Evolutionary conservation across 1,140 invertebrate genomes (phyloP), one percentile per base, ranked within the genome.

Genomic region (Grapholita molesta): DNA sequence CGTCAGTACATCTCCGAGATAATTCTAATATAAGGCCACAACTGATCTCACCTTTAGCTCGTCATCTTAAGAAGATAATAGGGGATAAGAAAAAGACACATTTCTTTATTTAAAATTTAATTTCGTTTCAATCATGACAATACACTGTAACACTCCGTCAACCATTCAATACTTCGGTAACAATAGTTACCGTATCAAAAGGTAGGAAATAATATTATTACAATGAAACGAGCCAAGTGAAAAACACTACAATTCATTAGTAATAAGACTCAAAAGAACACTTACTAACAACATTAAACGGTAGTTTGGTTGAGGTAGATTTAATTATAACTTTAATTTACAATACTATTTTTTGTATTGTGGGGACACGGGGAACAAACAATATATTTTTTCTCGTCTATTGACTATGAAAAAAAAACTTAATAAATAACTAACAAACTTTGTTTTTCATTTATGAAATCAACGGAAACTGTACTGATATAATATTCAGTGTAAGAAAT

Each of bases 101-200:
- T 78, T 74, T 12, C 74, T 85, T 79, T 78, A 84, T 82, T 85
- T 87, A 78, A 84, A 83, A 77, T 85, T 80, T 83, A 83, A 83
- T 85, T 76, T 83, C 78, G 67, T 79, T 77, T 78, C 78, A 70
- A 84, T 83, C 79, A 76, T 80, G 80, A 82, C 82, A 84, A 82
- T 78, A 83, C 80, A 64, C 76, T 73, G 77, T 80, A 83, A 83
- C 81, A 80, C 75, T 71, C 71, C 79, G 57, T 75, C 74, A 67
- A 74, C 78, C 82, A 86, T 86, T 89, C 88, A 90, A 90, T 85
- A 90, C 70, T 66, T 77, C 76, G 82, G 86, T 85, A 88, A 89
- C 84, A 91, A 90, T 88, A 91, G 76, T 91, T 85, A 84, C 89
- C 87, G 76, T 88, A 91, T 91, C 85, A 91, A 91, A 91, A 91